Evolutionary conservation across 2,888 invertebrate genomes (phyloP).

Genomic region (Nymphalis c-album): DNA sequence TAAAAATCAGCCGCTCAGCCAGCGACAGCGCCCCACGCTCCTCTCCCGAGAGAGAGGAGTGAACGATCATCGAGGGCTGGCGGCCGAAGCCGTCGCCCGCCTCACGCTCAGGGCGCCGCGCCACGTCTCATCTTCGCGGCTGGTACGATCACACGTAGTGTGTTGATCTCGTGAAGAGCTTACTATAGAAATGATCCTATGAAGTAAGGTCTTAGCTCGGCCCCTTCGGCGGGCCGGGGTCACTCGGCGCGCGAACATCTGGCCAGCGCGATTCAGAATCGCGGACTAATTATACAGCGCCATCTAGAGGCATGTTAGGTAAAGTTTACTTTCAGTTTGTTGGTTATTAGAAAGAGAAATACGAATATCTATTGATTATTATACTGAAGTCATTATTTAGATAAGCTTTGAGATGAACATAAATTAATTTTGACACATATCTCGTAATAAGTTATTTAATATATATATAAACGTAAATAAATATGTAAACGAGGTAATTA

Average conservation of each 20-base stretch:
- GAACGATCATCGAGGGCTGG: constrained; percentile 19
- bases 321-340: background rate
- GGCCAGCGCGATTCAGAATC: constrained; percentile 5
- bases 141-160: constrained; percentile 12
- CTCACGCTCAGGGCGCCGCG: constrained; percentile 43
- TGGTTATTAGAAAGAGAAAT: too few species aligned
- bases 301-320: background rate
- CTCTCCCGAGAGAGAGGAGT: constrained; percentile 9
- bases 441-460: too few species aligned
- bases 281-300: background rate
- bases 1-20: constrained; percentile 11
- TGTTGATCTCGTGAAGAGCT: too few species aligned
- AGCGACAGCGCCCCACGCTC: constrained; percentile 15
- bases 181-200: too few species aligned
- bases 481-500: too few species aligned
- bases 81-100: background rate
- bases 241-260: background rate
- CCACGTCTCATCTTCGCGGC: constrained; percentile 18
- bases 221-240: background rate
- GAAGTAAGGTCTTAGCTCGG: background rate
- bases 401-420: too few species aligned
- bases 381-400: too few species aligned
- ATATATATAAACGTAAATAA: too few species aligned
- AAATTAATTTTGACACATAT: too few species aligned
- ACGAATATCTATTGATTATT: too few species aligned